Base-by-base conservation (phyloP, 2,888 invertebrate genomes). In the Trissonchulus sp. region DNA sequence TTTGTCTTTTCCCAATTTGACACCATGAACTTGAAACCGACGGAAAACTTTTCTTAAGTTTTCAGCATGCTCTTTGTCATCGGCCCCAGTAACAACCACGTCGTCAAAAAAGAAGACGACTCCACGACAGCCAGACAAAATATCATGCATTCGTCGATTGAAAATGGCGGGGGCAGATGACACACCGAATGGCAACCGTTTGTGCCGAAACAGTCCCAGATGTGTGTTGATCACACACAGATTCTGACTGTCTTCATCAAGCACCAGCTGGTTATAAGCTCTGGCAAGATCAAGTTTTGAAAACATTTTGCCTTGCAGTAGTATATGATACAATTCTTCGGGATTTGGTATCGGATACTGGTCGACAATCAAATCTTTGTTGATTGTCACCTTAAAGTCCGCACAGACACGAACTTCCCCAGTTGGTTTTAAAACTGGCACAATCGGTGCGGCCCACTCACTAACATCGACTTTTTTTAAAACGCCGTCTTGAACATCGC, bases 291-390 rank as follows among this genome's bases (percentile, higher is more conserved):
- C 48, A 15, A 48, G 48, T 23, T 48, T 48, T 8, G 48, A 15
- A 23, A 48, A 48, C 48, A 48, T 48, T 48, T 48, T 48, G 23
- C 71, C 71, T 23, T 37, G 36, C n/a, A 34, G n/a, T 28, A 69
- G 34, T 28, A 36, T 68, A 23, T 74, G 68, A n/a, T 77, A 73
- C 33, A 78, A 23, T 35, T 79, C 77, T 2, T 74, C 73, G 3
- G 71, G 71, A 23, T 28, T n/a, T 35, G 71, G 71, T n/a, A 69
- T 23, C n/a, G 71, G 71, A 36, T 36, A n/a, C n/a, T 37, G 71
- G n/a, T 69, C 36, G 3, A 23, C n/a, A n/a, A 33, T n/a, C 71
- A 38, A 63, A 48, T 65, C 33, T 33, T 28, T 15, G 73, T 63
- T 38, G 62, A 72, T 60, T 33, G 60, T 72, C 15, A 60, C 60